Base-by-base conservation (phyloP, 1,140 invertebrate species). In the Cheumatopsyche charites region DNA sequence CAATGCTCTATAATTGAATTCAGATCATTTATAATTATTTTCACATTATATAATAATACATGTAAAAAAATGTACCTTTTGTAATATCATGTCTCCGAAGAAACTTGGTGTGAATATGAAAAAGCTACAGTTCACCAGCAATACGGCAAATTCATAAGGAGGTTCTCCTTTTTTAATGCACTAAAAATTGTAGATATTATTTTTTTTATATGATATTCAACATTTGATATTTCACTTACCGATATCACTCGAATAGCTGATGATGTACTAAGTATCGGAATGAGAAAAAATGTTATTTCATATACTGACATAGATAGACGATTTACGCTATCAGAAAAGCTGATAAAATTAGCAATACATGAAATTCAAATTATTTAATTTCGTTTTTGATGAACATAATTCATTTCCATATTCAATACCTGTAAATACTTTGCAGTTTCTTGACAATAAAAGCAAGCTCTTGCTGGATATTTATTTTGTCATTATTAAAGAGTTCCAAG, bases 61-160 rank as follows among this genome's bases (percentile, higher is more conserved):
- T 5, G 15, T 58, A 58, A 58, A 58, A 58, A 58, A 58, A 19
- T 58, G 12, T 58, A 75, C 73, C 70, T 75, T 72, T 62, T 75
- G 66, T 13, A 69, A 25, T 15, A 75, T 58, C 25, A 75, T 19
- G 55, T 75, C 49, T 17, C 73, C 67, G 52, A 62, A 75, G 29
- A 63, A 75, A 43, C 70, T 72, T 12, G 73, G 73, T 26, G 70
- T 75, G 21, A 72, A 70, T 9, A 70, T 36, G 23, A 72, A 70
- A 1, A 72, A 15, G 19, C 71, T 36, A 12, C 66, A 66, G n/a
- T 69, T 58, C 9, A 72, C n/a, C 41, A 70, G 42, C 25, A 72
- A 75, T 0, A 75, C 23, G 0, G 62, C 17, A 61, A 75, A 75
- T 36, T 75, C 73, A 19, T 72, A 75, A 1, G 73, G 73, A 25